Base-by-base conservation (phyloP, 2,113 vertebrate genomes). In the Nesospiza acunhae region DNA sequence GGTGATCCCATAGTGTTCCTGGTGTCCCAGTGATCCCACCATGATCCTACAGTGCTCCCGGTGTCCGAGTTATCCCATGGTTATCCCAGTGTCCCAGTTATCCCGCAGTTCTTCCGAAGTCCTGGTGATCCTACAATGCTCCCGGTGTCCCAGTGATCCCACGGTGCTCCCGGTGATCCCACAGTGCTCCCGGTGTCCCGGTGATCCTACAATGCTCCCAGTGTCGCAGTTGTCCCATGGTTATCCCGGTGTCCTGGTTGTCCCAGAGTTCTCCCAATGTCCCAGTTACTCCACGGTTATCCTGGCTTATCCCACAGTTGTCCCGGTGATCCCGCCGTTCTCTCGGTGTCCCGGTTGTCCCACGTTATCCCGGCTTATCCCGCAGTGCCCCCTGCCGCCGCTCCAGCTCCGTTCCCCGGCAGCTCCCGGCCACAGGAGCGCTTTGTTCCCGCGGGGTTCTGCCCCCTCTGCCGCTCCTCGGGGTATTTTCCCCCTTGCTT, bases 351-450 rank as follows among this genome's bases (percentile, higher is more conserved):
- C 30, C 37, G 30, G 20, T 15, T 47, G 7, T 35, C 23, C 23
- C 22, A 0, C 7, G 22, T 31, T 27, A 1, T 33, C 55, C 55
- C 64, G 26, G 2, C 23, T 60, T 69, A 33, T 75, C 76, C 84
- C 67, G 66, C 94, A 95, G 88, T 94, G 95, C 96, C 95, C 44
- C 74, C 89, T 85, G 73, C 94, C 80, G 92, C 86, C 74, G 10
- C 11, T 41, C 75, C 37, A 15, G 31, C 84, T n/a, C 77, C 30
- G 27, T 7, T 20, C 27, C 41, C 26, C 26, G 27, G 49, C 81
- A 9, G 68, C n/a, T n/a, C 70, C 59, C 30, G 30, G 24, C 18
- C 35, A 0, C 13, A 24, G 55, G 14, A 68, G 1, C 13, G 13
- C 80, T 73, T 55, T 33, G 46, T 30, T 58, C 27, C 55, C 11